A percentile compares a stretch with the other conserved stretches of the same genome.
Conservation (phyloP, 2,797 vertebrate genomes). For the Astyanax mexicanus region DNA sequence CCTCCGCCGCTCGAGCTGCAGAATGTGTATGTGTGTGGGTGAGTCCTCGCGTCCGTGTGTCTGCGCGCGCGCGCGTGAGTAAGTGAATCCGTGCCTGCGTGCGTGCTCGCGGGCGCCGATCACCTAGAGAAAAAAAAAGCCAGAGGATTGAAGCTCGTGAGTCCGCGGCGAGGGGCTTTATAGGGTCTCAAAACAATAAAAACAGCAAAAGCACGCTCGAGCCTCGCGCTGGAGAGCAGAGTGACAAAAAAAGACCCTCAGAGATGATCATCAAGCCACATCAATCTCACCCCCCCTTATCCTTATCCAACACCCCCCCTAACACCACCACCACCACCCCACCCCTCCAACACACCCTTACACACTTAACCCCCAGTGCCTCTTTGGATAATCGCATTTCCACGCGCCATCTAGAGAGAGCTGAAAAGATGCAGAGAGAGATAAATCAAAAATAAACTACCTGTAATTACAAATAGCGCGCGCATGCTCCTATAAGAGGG, state of each 20-base stretch:
- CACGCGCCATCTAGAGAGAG: constrained; percentile 89
- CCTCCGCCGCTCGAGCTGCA: constrained; percentile 83
- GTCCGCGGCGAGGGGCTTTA: constrained; percentile 67
- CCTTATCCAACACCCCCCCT: background rate
- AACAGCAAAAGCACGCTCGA: constrained; percentile 70
- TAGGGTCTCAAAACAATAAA: constrained; percentile 88
- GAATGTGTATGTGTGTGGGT: constrained; percentile 55
- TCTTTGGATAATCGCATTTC: constrained; percentile 89
- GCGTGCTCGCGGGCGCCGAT: background rate
- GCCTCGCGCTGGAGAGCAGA: constrained; percentile 86
- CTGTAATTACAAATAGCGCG: constrained; percentile 98
- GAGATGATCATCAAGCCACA: constrained; percentile 92
- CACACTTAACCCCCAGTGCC: constrained; percentile 85
- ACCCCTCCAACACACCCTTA: constrained; percentile 1
- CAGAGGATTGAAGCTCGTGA: constrained; percentile 5
- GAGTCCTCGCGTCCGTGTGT: background rate
- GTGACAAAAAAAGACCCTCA: constrained; percentile 86
- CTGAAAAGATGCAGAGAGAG: background rate
- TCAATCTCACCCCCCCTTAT: constrained; percentile 77
- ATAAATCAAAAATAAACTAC: constrained; percentile 87
- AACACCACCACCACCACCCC: background rate
- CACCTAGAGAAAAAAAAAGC: background rate
- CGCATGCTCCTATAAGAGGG: constrained; percentile 93
- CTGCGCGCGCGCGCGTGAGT: no score
- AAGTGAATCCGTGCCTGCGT: background rate